Evolutionary conservation across 2,888 invertebrate species (phyloP), one percentile per base, ranked within the genome.

Genomic region (Cosmia pyralina): DNA sequence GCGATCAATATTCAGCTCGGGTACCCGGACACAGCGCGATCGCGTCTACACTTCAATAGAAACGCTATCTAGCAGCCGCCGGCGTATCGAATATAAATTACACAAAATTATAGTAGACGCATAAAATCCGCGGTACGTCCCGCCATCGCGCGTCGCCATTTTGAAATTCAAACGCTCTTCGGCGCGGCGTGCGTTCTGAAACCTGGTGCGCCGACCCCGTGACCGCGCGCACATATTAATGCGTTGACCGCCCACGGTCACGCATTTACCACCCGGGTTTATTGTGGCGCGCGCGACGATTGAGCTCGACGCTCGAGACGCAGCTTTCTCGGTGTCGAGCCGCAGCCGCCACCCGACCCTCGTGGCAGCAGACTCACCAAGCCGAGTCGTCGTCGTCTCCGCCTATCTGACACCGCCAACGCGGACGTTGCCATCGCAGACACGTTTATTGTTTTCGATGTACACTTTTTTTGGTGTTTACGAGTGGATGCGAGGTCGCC

Each of bases 61-160:
- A 92, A 91, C 92, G 91, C 91, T 93, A 94, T 93, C 92, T 92
- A 93, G 87, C 87, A 89, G 91, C 93, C 93, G 93, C 90, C 81
- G 72, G 89, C 92, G 94, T 91, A 94, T 93, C 93, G 96, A 95
- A 96, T 96, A 95, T 95, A 95, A 95, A 96, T 94, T 94, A 94
- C 92, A 93, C 92, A 89, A 94, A 92, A 92, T 92, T 92, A 92
- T 92, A 92, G 92, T 89, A 92, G 91, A 90, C 91, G 91, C 91
- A 92, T 92, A 91, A 92, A 92, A 90, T 92, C 92, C 87, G 91
- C 92, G 89, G 87, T 87, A 88, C 90, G 89, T 91, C 90, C 87
- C 72, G 82, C 86, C 86, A 87, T 86, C 80, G 84, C 83, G 71
- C 84, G 90, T 87, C 91, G 92, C 91, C 92, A 92, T 92, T 90